Evolutionary conservation across 2,888 invertebrate genomes (phyloP), one percentile per base, ranked within the genome.

Genomic region (Sarcophaga subvicina): DNA sequence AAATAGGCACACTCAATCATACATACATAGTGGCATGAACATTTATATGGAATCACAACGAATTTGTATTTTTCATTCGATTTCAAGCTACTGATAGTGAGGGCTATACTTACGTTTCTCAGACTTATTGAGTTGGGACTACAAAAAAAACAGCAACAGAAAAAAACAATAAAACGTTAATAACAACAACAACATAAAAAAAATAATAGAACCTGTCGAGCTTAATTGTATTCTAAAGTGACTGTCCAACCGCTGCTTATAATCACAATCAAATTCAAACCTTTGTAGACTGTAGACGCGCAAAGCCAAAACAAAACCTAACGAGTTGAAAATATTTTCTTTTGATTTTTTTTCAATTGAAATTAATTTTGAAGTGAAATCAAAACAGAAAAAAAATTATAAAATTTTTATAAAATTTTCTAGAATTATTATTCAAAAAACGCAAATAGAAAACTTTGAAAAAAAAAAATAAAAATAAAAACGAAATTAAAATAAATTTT

Each of bases 231-330:
- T 85, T 85, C 83, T 64, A 85, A 86, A 85, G 64, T 80, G 62
- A 80, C 85, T 78, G 83, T 85, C 81, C 80, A 66, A 87, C 82
- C 86, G 87, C 49, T 66, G 11, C 62, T 20, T 82, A 85, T 79
- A 82, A 84, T 76, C 71, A 72, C 66, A 85, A 71, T 67, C 88
- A 88, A 88, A 87, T 88, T 67, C 88, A 88, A 88, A 87, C 89
- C 89, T 86, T 86, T 88, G 87, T 85, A 88, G 85, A 83, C 87
- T 85, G 83, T 85, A 88, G 87, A 88, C 87, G 86, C 88, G 85
- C 86, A 88, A 85, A 88, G 88, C 84, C 78, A 79, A 27, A 80
- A 72, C 66, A 75, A 71, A 79, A 22, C 69, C 66, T 20, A 49
- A 86, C 83, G 80, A 71, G 69, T 80, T 83, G 27, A 72, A 62